phyloP scores from a whole-genome alignment of 2,888 invertebrate species.

The Adelphocoris suturalis region DNA sequence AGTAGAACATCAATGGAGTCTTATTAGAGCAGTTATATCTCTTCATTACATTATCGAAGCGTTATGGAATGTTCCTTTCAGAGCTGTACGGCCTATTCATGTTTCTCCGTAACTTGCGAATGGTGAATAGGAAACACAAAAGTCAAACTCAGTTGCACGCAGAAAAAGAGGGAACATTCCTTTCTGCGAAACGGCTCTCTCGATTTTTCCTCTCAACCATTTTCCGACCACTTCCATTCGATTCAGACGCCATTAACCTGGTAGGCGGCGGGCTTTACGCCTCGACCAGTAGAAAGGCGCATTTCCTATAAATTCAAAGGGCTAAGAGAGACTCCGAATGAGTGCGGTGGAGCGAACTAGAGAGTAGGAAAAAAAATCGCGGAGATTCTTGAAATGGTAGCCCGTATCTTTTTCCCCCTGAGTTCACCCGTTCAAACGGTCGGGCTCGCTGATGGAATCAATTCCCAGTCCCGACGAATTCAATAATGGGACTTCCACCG shows the following conservation, averaged over 20 bases:
- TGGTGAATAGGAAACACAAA: too few relatives aligned
- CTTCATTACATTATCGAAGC: too few relatives aligned
- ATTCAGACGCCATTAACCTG: slow-evolving; percentile 16
- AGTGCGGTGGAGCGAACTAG: neutral
- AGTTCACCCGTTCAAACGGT: slow-evolving; percentile 20
- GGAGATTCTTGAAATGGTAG: slow-evolving; percentile 9
- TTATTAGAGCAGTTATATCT: too few relatives aligned
- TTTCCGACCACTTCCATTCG: neutral
- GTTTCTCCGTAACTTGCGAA: too few relatives aligned
- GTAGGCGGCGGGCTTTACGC: neutral
- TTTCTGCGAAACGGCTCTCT: too few relatives aligned
- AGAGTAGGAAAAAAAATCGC: neutral
- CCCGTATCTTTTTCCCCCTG: slow-evolving; percentile 32
- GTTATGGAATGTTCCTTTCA: too few relatives aligned
- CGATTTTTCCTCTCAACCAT: too few relatives aligned
- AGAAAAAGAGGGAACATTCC: too few relatives aligned
- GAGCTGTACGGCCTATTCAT: too few relatives aligned
- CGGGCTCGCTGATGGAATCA: slow-evolving; percentile 13
- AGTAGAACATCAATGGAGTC: too few relatives aligned
- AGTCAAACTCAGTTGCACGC: too few relatives aligned
- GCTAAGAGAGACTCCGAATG: neutral
- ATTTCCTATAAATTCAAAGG: slow-evolving; percentile 38
- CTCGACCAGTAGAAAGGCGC: neutral
- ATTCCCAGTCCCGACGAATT: neutral
- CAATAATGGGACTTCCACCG: neutral